Percentiles rank a stretch among this genome's conserved stretches.
Evolutionary conservation across 2,888 invertebrate genomes (phyloP).

Genomic region (Hydraecia micacea): DNA sequence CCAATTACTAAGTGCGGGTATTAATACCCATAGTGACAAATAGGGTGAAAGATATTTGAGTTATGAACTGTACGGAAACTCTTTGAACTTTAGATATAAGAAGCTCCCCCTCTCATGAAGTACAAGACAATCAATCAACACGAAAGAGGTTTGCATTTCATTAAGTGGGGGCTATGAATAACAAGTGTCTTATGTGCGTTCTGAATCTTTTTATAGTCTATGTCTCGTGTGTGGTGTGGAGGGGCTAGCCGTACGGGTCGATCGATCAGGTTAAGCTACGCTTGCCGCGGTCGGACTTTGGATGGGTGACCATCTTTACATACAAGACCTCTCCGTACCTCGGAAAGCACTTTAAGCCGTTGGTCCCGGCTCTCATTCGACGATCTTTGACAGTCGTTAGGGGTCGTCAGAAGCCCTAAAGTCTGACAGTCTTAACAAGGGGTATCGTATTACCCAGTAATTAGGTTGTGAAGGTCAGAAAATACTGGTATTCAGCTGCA

Average conservation of each 20-base stretch:
- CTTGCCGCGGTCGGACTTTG: neutral
- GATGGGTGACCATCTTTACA: neutral
- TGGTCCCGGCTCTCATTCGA: neutral
- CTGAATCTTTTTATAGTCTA: constrained; percentile 49
- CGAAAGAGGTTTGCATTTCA: constrained; percentile 56
- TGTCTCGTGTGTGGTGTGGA: constrained; percentile 8
- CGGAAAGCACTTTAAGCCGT: neutral
- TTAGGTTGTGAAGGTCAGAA: neutral
- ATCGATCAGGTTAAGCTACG: neutral
- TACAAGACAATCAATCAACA: constrained; percentile 58
- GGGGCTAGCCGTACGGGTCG: neutral
- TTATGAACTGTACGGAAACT: constrained; percentile 50
- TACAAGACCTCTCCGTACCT: neutral
- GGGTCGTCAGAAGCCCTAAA: neutral
- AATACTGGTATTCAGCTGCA: neutral
- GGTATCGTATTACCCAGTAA: neutral
- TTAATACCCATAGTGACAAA: constrained; percentile 50
- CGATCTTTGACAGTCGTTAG: neutral
- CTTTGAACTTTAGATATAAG: constrained; percentile 59
- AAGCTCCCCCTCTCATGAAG: constrained; percentile 42
- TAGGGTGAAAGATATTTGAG: constrained; percentile 52
- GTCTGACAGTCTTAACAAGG: neutral
- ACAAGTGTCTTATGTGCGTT: constrained; percentile 39
- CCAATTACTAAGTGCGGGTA: constrained; percentile 45
- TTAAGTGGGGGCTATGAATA: constrained; percentile 57